phyloP scores from a whole-genome alignment of 2,888 invertebrate genomes.

The Melipona beecheii region DNA sequence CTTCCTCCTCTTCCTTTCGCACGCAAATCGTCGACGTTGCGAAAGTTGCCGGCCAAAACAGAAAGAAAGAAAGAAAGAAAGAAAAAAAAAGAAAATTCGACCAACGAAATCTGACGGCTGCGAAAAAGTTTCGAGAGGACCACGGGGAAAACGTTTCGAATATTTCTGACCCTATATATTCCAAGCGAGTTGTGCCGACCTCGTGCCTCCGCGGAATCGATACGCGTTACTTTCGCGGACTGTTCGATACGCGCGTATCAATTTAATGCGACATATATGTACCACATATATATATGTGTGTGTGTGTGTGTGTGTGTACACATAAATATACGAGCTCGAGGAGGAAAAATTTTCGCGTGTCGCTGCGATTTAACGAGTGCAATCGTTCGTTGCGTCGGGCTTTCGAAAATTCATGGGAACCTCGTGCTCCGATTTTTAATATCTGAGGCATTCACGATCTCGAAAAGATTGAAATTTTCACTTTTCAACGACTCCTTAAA shows the following conservation, averaged over 20 bases:
- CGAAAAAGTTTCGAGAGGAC: conserved; percentile 1
- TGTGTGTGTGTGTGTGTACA: too few species aligned
- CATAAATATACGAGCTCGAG: not conserved
- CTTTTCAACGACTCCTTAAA: not conserved
- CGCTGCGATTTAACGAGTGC: conserved; percentile 9
- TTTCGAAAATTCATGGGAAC: not conserved
- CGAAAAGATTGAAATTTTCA: not conserved
- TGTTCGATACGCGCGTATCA: conserved; percentile 12
- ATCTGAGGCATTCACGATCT: not conserved
- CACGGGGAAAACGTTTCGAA: not conserved
- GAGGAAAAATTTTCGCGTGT: conserved; percentile 3
- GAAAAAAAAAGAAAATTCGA: not conserved
- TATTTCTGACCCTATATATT: conserved; percentile 24
- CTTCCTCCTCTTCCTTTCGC: too few species aligned
- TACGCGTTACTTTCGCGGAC: not conserved
- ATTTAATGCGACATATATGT: not conserved
- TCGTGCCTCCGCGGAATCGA: not conserved
- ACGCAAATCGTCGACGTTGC: not conserved
- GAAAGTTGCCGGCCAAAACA: not conserved
- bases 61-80: not conserved
- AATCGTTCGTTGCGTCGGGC: not conserved
- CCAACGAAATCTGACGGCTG: not conserved
- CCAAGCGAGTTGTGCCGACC: not conserved
- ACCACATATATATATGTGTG: too few species aligned
- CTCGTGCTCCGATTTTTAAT: not conserved